phyloP scores from a whole-genome alignment of 2,888 invertebrate species.

The Doris montereyensis region DNA sequence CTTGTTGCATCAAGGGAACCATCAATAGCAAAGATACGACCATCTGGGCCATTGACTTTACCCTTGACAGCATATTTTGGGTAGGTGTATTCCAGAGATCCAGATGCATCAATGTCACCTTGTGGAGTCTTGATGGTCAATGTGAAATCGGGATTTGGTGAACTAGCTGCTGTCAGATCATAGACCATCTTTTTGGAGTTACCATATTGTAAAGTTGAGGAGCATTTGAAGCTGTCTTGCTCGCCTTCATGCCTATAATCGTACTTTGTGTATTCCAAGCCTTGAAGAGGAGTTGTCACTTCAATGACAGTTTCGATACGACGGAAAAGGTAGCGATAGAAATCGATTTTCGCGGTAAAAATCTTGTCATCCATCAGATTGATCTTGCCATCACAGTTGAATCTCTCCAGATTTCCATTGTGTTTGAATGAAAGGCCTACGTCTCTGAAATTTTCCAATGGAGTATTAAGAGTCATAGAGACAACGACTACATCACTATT shows the following conservation, averaged over 20 bases:
- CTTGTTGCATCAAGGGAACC: constrained; percentile 9
- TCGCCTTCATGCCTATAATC: constrained; percentile 40
- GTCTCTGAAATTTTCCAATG: neutral
- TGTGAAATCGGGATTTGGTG: constrained; percentile 37
- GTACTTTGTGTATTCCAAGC: constrained; percentile 33
- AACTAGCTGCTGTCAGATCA: constrained; percentile 17
- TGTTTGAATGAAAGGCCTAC: neutral
- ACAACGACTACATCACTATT: no score
- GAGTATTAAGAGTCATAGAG: neutral
- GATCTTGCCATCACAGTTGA: neutral
- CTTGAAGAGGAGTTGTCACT: constrained; percentile 34
- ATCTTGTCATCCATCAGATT: neutral
- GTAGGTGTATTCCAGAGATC: constrained; percentile 3
- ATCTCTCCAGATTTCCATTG: neutral
- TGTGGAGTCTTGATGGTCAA: constrained; percentile 50
- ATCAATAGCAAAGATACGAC: neutral
- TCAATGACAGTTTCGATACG: neutral
- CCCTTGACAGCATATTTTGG: neutral
- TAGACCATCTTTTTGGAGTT: constrained; percentile 15
- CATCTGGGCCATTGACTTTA: constrained; percentile 11
- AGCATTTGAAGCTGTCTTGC: constrained; percentile 36
- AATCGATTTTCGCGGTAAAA: neutral
- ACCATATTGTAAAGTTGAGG: constrained; percentile 26
- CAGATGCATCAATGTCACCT: constrained; percentile 28
- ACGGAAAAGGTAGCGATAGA: neutral